These are phyloP conservation scores for Siniperca scherzeri DNA, from an alignment of 2,797 vertebrate species.

Conservation along the genomic window DNA sequence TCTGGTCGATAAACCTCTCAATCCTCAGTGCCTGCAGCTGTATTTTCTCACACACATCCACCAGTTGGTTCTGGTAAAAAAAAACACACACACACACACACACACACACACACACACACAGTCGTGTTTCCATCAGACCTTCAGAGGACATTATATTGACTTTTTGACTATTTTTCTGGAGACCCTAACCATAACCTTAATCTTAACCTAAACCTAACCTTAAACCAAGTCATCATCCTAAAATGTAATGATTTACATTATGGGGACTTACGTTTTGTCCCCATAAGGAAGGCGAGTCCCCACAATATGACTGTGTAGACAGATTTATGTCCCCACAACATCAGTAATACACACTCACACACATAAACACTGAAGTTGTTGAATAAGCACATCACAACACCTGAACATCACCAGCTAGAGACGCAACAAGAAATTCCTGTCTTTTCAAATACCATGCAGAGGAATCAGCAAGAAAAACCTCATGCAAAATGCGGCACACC, in stretches of 20 bases:
- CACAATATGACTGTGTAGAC: too few species aligned
- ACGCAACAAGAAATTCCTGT: conserved; percentile 79
- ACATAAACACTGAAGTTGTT: neutral
- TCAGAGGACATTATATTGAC: too few species aligned
- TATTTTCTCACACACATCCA: conserved; percentile 94
- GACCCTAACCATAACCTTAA: too few species aligned
- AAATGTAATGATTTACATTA: too few species aligned
- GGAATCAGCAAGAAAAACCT: conserved; percentile 31
- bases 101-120: neutral
- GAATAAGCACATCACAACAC: neutral
- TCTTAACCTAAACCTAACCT: too few species aligned
- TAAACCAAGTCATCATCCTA: too few species aligned
- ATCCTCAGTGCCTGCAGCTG: conserved; percentile 92
- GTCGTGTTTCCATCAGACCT: neutral
- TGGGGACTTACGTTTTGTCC: too few species aligned
- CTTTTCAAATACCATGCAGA: conserved; percentile 51
- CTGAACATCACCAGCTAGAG: conserved; percentile 44
- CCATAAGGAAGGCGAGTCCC: too few species aligned
- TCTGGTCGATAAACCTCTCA: conserved; percentile 88
- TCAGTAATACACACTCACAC: neutral
- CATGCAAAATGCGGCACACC: conserved; percentile 60
- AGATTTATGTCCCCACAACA: too few species aligned
- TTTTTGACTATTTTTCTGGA: too few species aligned
- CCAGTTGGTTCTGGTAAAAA: conserved; percentile 90
- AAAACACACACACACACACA: conserved; percentile 9